Evolutionary conservation across 1,140 invertebrate genomes (phyloP), one percentile per base, ranked within the genome.

Genomic region (Ceratoteleas bidentatus): DNA sequence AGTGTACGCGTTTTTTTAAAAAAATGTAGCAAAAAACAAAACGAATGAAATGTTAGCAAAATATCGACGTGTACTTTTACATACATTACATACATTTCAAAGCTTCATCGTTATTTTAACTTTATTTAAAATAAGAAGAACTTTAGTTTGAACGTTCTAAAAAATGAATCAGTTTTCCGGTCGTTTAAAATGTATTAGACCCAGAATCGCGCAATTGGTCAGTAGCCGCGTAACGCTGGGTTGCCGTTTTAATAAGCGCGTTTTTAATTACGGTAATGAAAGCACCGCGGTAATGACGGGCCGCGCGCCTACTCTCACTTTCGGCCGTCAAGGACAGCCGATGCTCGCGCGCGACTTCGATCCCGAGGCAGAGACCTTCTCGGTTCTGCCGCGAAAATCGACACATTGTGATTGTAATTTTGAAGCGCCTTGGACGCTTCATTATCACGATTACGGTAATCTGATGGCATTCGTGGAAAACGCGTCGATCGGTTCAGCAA

Each of bases 201-300:
- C 47, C 38, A 54, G 54, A 77, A 62, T 68, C 61, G 56, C 56
- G 43, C 33, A 54, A 50, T 64, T 72, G 49, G 40, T 40, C 24
- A 52, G n/a, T 16, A 45, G 61, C 0, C 13, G 40, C 57, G 69
- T 40, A 61, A 66, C 49, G 49, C 49, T 49, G 38, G 36, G 68
- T 80, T 80, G 56, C 68, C 74, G 66, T 73, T 64, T 61, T 74
- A 74, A 69, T 81, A 81, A 74, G 57, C 61, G 70, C 57, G 32
- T 65, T 78, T 83, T 83, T 78, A 83, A 83, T 83, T 75, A 79
- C 75, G 65, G 64, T 75, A 78, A 83, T 83, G 75, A 79, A 83
- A 83, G 81, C 56, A 58, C 69, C n/a, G n/a, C 45, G 36, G 58
- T 72, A 78, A 69, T 70, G 61, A 73, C 16, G 49, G 60, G 43